phyloP scores from a whole-genome alignment of 2,888 invertebrate species.

The Limnephilus auricula region DNA sequence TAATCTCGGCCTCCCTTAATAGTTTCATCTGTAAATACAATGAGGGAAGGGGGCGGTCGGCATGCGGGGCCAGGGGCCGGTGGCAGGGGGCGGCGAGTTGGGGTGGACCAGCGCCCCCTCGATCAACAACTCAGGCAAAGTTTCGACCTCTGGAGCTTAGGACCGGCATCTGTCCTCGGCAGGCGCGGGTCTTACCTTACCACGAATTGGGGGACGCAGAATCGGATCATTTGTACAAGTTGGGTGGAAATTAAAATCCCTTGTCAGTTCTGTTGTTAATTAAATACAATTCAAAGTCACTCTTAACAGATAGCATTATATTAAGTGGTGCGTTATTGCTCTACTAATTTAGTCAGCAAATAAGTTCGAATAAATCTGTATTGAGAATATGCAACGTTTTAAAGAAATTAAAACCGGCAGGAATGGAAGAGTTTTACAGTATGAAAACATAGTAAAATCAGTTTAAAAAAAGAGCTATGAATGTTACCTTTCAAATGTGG shows the following conservation, averaged over 20 bases:
- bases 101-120: constrained; percentile 37
- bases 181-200: constrained; percentile 59
- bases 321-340: background rate
- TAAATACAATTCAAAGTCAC: background rate
- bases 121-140: constrained; percentile 61
- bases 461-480: too few relatives aligned
- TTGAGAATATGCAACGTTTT: too few relatives aligned
- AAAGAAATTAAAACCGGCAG: too few relatives aligned
- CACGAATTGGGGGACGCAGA: constrained; percentile 48
- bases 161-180: constrained; percentile 65
- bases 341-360: background rate
- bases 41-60: constrained; percentile 51
- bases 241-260: background rate
- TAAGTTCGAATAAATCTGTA: too few relatives aligned
- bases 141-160: constrained; percentile 54
- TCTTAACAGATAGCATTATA: background rate
- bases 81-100: constrained; percentile 52
- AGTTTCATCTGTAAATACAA: constrained; percentile 72
- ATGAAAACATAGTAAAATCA: too few relatives aligned
- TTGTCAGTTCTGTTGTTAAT: background rate
- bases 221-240: constrained; percentile 6
- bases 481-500: too few relatives aligned
- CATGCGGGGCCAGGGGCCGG: background rate
- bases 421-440: too few relatives aligned
- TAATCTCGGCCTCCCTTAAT: constrained; percentile 76